Evolutionary conservation across 2,888 invertebrate species (phyloP).

Genomic region (Drosophila paranaensis): DNA sequence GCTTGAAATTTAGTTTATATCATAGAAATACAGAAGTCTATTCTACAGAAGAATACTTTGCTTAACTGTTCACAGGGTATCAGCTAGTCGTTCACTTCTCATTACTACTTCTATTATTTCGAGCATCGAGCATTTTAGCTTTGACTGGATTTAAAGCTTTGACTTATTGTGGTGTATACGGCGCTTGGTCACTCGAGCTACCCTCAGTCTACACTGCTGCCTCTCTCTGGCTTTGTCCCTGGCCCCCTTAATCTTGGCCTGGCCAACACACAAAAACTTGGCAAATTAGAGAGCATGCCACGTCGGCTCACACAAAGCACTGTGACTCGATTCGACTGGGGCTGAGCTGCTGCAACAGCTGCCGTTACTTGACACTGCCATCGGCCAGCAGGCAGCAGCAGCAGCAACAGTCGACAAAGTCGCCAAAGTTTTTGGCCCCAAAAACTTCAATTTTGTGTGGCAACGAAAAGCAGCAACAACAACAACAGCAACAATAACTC

Average conservation of each 20-base stretch:
- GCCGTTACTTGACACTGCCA: conserved; percentile 55
- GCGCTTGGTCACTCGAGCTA: conserved; percentile 11
- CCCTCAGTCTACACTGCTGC: background rate
- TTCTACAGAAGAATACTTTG: too few relatives aligned
- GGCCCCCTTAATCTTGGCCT: conserved; percentile 7
- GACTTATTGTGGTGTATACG: conserved; percentile 3
- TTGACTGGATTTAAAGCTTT: background rate
- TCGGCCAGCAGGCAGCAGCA: conserved; percentile 8
- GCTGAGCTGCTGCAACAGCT: conserved; percentile 50
- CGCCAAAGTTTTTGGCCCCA: conserved; percentile 41
- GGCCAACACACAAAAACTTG: conserved; percentile 15
- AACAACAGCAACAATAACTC: conserved; percentile 51
- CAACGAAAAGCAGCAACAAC: conserved; percentile 31
- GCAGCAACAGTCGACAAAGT: conserved; percentile 29
- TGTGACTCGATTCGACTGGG: conserved; percentile 1
- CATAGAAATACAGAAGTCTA: too few relatives aligned
- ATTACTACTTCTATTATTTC: background rate
- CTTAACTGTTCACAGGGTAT: background rate
- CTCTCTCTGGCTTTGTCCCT: too few relatives aligned
- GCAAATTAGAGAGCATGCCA: conserved; percentile 33
- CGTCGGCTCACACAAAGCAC: conserved; percentile 24
- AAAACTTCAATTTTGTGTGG: conserved; percentile 64
- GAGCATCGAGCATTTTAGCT: background rate
- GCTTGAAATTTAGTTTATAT: too few relatives aligned
- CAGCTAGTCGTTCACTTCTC: background rate